Evolutionary conservation across 1,140 invertebrate genomes (phyloP), one percentile per base, ranked within the genome.

Genomic region (Dufourea novaeangliae): DNA sequence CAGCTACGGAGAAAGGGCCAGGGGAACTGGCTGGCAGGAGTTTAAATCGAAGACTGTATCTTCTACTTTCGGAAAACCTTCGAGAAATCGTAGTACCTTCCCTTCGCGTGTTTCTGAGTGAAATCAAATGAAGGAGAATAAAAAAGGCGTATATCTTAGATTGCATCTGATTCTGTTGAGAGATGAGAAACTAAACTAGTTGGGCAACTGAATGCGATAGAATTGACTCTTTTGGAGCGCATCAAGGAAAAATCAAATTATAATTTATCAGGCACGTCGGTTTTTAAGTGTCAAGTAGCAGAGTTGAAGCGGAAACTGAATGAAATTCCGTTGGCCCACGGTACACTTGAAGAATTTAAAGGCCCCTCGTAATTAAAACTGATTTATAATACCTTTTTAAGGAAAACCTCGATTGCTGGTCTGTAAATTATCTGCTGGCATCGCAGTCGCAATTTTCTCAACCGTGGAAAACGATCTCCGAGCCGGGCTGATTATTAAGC

Each of bases 401-500:
- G n/a, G n/a, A 11, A 20, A 67, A 56, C 6, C 17, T 11, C 14
- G 32, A 32, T 64, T 25, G 37, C 34, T n/a, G 8, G 34, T 63
- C 25, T n/a, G 46, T 20, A 14, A 8, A 29, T 32, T 44, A 25
- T 68, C 14, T 20, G 63, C 25, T 34, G 46, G n/a, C 17, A 32
- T 68, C 50, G 22, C 11, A 1, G 54, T 14, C 20, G 29, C 41
- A 22, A 81, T 76, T 27, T 70, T 59, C 32, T 22, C 54, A 39
- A 37, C 46, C 32, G 52, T 41, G 83, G 52, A 76, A 76, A 63
- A 37, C 74, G 56, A 78, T 69, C 39, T 62, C 39, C 75, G 22
- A 14, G 67, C n/a, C 41, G 37, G n/a, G 29, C 20, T 50, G 62
- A 69, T 67, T 79, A 70, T 83, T 70, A 41, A 67, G 41, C 25